Evolutionary conservation across 2,888 invertebrate genomes (phyloP).

Genomic region (Nematopogon swammerdamellus): DNA sequence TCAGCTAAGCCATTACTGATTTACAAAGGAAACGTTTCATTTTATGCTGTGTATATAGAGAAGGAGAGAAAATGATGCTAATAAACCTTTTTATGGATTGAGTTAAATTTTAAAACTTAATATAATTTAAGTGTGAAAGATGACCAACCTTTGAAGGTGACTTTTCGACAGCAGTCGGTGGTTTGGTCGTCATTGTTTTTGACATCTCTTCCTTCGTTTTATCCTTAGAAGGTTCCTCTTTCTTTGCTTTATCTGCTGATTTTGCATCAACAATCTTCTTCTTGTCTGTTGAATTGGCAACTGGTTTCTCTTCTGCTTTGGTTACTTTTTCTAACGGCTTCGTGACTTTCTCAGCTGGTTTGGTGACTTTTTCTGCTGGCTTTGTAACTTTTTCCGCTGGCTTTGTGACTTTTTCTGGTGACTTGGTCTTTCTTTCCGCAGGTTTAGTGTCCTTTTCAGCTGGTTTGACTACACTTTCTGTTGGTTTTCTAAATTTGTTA

Average conservation of each 20-base stretch:
- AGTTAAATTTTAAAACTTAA: too few species aligned
- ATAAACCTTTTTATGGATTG: too few species aligned
- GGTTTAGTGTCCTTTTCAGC: slow-evolving; percentile 14
- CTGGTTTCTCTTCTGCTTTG: slow-evolving; percentile 13
- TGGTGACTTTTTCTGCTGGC: slow-evolving; percentile 22
- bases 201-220: slow-evolving; percentile 23
- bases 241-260: slow-evolving; percentile 2
- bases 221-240: slow-evolving; percentile 12
- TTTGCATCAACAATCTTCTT: background rate
- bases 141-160: slow-evolving; percentile 32
- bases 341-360: slow-evolving; percentile 20
- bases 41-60: too few species aligned
- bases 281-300: background rate
- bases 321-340: slow-evolving; percentile 33
- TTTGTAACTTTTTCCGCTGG: slow-evolving; percentile 33
- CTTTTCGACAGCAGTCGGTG: slow-evolving; percentile 37
- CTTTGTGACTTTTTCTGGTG: slow-evolving; percentile 13
- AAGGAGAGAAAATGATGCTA: too few species aligned
- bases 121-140: background rate
- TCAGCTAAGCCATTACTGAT: too few species aligned
- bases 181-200: slow-evolving; percentile 48
- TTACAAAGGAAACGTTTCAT: too few species aligned
- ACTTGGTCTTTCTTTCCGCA: slow-evolving; percentile 5
- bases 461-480: slow-evolving; percentile 11
- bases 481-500: slow-evolving; percentile 19